Conservation (phyloP, 2,888 invertebrate genomes). For the Quadroppia sp. region DNA sequence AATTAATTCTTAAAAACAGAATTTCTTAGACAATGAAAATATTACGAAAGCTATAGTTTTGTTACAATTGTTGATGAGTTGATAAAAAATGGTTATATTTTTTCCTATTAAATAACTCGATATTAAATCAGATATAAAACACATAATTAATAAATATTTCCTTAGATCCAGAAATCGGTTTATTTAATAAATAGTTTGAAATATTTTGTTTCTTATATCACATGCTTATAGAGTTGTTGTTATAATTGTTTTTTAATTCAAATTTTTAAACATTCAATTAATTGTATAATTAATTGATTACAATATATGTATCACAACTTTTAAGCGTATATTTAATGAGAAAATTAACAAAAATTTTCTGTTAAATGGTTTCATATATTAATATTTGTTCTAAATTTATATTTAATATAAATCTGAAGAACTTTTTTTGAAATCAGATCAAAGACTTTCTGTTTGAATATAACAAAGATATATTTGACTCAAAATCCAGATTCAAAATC, state of each 20-base stretch:
- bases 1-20: not conserved
- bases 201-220: not conserved
- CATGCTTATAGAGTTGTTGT: too few species aligned
- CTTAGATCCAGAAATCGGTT: not conserved
- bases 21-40: not conserved
- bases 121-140: not conserved
- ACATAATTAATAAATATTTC: slow-evolving; percentile 6
- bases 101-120: not conserved
- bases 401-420: not conserved
- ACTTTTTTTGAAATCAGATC: not conserved
- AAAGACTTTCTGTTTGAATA: not conserved
- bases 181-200: not conserved
- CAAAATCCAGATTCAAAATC: slow-evolving; percentile 1
- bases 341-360: not conserved
- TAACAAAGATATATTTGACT: not conserved
- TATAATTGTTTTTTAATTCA: slow-evolving; percentile 10
- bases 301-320: not conserved
- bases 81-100: not conserved
- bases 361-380: not conserved
- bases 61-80: not conserved
- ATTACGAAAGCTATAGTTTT: not conserved
- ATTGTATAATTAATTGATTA: slow-evolving; percentile 2
- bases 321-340: not conserved
- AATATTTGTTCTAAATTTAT: not conserved
- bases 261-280: not conserved